Percentiles rank a stretch among this genome's conserved stretches.
Conservation (phyloP, 2,888 invertebrate genomes). For the Calameuta pallipes region DNA sequence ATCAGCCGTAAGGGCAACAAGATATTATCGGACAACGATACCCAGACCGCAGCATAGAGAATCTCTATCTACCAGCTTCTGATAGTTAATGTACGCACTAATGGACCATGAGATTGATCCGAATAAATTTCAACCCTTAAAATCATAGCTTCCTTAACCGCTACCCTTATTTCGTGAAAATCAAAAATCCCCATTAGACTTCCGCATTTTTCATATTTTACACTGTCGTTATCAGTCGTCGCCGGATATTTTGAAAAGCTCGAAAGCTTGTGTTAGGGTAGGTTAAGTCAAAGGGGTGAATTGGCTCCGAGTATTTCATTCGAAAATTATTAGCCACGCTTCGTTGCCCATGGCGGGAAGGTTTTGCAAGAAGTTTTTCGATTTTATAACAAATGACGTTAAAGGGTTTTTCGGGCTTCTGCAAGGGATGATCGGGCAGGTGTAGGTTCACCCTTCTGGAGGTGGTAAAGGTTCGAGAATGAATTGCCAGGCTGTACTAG, state of each 20-base stretch:
- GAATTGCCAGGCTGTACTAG: background rate
- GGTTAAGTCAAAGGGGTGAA: background rate
- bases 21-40: conserved; percentile 41
- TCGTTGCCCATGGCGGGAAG: background rate
- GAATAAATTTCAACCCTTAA: background rate
- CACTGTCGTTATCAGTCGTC: background rate
- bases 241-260: background rate
- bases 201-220: no score
- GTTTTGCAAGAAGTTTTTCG: background rate
- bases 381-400: background rate
- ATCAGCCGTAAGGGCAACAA: conserved; percentile 44
- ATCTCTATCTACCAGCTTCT: background rate
- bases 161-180: background rate
- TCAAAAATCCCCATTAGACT: background rate
- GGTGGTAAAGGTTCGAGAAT: background rate
- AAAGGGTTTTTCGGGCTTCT: background rate
- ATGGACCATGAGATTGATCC: background rate
- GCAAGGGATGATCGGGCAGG: conserved; percentile 8
- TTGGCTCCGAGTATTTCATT: background rate
- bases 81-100: background rate
- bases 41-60: background rate
- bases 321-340: background rate
- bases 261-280: background rate
- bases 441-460: background rate
- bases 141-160: background rate